Evolutionary conservation across 2,797 vertebrate genomes (phyloP), one percentile per base, ranked within the genome.

Genomic region (Propithecus deckenii): DNA sequence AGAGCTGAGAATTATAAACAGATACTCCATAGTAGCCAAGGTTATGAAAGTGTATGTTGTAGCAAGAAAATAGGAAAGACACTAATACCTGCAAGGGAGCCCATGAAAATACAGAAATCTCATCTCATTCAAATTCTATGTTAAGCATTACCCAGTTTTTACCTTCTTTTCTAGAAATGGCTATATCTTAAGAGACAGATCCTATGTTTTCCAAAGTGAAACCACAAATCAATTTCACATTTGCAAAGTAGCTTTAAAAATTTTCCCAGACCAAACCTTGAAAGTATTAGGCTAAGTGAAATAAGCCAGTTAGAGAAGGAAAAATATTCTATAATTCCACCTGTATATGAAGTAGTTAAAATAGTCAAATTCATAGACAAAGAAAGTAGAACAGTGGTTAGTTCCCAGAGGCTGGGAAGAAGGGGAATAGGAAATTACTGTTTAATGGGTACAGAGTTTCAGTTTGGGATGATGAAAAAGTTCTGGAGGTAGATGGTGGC

Each of bases 211-310:
- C 63, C 75, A 95, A 72, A 88, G 67, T 90, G 23, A 96, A 91
- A 93, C 20, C 20, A 85, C 46, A 95, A 93, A 89, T 86, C 32
- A 67, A 92, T 87, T 93, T 69, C 74, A 28, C 57, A 87, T 92
- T 43, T 96, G 48, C 65, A 95, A 91, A 96, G 78, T 17, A 72
- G 28, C 88, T 93, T 86, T 94, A 63, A 50, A 75, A 91, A 78
- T 88, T 89, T 87, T 23, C 28, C 76, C 84, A 84, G 38, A 63
- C 22, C 38, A 52, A 96, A 79, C 18, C 50, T 91, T 79, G 79
- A 85, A 91, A 94, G 88, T 85, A 95, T 67, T 61, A 84, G 22
- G 35, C 63, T 85, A 91, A 88, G n/a, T 71, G n/a, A 94, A 95
- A 95, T 84, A 89, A 52, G 17, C 30, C 43, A 92, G 17, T 50